A percentile compares a stretch with the other conserved stretches of the same genome.
Evolutionary conservation across 2,113 vertebrate genomes (phyloP).

Genomic region (Tretioscincus oriximinensis): DNA sequence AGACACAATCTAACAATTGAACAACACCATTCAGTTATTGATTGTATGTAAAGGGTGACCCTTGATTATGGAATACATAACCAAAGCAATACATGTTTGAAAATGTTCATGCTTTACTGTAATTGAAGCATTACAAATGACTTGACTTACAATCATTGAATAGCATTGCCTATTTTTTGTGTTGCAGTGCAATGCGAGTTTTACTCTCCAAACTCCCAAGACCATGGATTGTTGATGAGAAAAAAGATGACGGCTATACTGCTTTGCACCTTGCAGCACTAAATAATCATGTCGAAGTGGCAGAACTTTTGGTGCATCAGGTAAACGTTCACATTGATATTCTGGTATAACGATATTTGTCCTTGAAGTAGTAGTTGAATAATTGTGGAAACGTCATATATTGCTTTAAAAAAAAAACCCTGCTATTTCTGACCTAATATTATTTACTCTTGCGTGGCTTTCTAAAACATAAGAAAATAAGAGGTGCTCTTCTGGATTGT

Average conservation of each 20-base stretch:
- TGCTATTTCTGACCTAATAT: too few species aligned
- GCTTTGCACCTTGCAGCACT: slow-evolving; percentile 96
- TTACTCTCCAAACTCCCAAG: slow-evolving; percentile 94
- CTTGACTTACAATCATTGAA: background rate
- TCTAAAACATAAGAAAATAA: too few species aligned
- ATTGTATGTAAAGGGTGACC: background rate
- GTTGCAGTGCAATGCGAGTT: slow-evolving; percentile 93
- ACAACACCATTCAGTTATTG: too few species aligned
- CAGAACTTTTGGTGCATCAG: slow-evolving; percentile 97
- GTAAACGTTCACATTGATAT: slow-evolving; percentile 69
- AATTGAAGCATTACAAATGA: background rate
- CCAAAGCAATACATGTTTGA: background rate
- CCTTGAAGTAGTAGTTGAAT: too few species aligned
- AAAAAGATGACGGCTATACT: slow-evolving; percentile 98
- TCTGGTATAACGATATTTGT: slow-evolving; percentile 30
- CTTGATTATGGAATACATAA: too few species aligned
- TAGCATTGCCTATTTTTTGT: background rate
- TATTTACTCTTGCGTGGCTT: too few species aligned
- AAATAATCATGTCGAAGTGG: slow-evolving; percentile 99
- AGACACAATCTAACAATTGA: too few species aligned
- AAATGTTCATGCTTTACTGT: background rate
- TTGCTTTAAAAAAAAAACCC: too few species aligned
- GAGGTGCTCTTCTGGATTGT: too few species aligned
- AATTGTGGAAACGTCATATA: too few species aligned
- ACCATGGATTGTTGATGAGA: slow-evolving; percentile 98